Evolutionary conservation across 2,797 vertebrate species (phyloP).

Genomic region (Acanthis flammea): DNA sequence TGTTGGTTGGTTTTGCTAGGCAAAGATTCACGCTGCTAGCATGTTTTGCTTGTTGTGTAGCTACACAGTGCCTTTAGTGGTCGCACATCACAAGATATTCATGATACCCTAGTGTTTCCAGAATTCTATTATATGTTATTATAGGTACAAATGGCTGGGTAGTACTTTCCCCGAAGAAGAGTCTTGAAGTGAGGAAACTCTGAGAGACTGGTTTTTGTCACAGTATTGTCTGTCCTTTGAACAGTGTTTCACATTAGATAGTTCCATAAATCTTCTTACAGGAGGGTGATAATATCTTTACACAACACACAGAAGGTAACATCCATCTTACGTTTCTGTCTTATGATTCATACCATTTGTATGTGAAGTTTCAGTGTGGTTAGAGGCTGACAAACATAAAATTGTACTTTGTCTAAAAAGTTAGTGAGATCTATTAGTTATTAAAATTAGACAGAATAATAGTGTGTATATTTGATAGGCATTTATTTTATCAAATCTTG

Average conservation of each 20-base stretch:
- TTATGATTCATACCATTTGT: conserved; percentile 21
- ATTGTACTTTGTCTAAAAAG: not conserved
- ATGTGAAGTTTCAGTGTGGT: not conserved
- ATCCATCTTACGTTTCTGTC: not conserved
- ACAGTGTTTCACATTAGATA: not conserved
- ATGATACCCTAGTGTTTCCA: not conserved
- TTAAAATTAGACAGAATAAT: not conserved
- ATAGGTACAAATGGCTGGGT: accelerated
- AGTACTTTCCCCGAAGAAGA: not conserved
- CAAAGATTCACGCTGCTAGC: not conserved
- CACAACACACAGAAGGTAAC: not conserved
- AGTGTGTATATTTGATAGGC: not conserved
- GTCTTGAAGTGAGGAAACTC: not conserved
- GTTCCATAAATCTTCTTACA: conserved; percentile 44
- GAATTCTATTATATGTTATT: not conserved
- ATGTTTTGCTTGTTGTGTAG: not conserved
- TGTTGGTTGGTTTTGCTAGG: not conserved
- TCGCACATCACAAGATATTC: not conserved
- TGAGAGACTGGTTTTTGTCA: conserved; percentile 5
- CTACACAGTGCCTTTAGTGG: not conserved
- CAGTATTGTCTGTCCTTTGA: not conserved
- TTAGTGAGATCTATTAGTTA: not conserved
- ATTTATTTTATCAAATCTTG: not conserved
- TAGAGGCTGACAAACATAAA: not conserved
- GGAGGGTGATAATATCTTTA: conserved; percentile 38